These are phyloP conservation scores for Alosa sapidissima DNA, from an alignment of 2,797 vertebrate genomes.

Conservation along the genomic window DNA sequence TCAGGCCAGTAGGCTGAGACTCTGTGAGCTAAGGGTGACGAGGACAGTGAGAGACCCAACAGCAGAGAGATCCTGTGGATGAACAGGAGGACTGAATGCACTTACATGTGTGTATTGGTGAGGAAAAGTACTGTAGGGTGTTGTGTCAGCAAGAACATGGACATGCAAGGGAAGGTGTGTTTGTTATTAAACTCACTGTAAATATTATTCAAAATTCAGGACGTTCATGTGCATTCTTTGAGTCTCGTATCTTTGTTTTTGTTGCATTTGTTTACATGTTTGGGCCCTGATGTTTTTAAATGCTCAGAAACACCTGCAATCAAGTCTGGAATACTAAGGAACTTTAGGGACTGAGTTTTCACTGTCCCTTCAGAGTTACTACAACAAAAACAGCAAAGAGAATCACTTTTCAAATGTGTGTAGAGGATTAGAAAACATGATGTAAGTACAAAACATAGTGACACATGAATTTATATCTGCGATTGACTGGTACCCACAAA, in stretches of 20 bases:
- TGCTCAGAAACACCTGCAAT: slow-evolving; percentile 1
- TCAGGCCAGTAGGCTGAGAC: neutral
- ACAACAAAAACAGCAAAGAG: neutral
- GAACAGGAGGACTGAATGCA: neutral
- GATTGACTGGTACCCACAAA: neutral
- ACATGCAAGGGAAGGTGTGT: neutral
- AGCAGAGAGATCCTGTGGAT: neutral
- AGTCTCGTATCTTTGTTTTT: neutral
- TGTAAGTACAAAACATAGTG: neutral
- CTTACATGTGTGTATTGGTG: neutral
- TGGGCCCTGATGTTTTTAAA: neutral
- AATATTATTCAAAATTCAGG: neutral
- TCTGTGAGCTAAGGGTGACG: neutral
- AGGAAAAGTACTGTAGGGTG: neutral
- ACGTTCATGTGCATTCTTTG: neutral
- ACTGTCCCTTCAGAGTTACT: neutral
- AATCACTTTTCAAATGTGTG: neutral
- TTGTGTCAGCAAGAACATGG: neutral
- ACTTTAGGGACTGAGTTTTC: neutral
- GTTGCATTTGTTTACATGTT: neutral
- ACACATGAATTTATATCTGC: neutral
- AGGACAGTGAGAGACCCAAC: neutral
- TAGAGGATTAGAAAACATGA: neutral
- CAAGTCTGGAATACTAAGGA: neutral
- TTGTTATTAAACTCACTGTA: too few relatives aligned